Evolutionary conservation across 2,888 invertebrate species (phyloP).

Genomic region (Cerastoderma edule): DNA sequence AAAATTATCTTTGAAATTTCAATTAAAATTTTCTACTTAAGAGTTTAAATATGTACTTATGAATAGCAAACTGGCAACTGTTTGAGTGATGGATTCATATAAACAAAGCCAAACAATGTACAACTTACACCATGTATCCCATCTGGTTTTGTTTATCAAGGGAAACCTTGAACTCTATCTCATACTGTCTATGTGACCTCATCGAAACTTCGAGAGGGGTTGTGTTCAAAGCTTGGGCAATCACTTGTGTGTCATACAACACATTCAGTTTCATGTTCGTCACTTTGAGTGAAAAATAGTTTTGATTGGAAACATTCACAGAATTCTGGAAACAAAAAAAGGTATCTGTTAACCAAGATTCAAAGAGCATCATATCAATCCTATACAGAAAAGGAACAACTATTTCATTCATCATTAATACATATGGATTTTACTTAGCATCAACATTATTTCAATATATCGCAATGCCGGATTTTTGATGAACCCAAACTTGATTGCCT

Average conservation of each 20-base stretch:
- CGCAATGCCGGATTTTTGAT: too few species aligned
- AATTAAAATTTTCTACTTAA: too few species aligned
- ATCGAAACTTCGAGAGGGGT: constrained; percentile 67
- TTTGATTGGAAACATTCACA: constrained; percentile 82
- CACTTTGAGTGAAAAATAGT: constrained; percentile 81
- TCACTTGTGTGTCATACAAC: constrained; percentile 72
- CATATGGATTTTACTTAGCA: too few species aligned
- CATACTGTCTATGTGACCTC: constrained; percentile 57
- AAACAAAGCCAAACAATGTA: too few species aligned
- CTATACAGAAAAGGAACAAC: neutral
- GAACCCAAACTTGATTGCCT: too few species aligned
- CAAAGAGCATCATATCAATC: neutral
- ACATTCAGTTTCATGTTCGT: constrained; percentile 71
- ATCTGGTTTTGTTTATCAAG: constrained; percentile 69
- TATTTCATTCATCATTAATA: neutral
- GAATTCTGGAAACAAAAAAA: constrained; percentile 76
- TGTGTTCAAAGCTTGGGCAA: constrained; percentile 60
- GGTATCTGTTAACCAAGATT: neutral
- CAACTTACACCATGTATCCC: constrained; percentile 77
- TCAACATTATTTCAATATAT: too few species aligned
- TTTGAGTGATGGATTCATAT: too few species aligned
- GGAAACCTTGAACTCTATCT: constrained; percentile 63
- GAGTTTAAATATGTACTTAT: too few species aligned
- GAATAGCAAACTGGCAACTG: too few species aligned
- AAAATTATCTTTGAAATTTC: too few species aligned